A percentile compares a stretch with the other conserved stretches of the same genome.
Evolutionary conservation across 1,140 invertebrate species (phyloP).

Genomic region (Sminthurinus signatus): DNA sequence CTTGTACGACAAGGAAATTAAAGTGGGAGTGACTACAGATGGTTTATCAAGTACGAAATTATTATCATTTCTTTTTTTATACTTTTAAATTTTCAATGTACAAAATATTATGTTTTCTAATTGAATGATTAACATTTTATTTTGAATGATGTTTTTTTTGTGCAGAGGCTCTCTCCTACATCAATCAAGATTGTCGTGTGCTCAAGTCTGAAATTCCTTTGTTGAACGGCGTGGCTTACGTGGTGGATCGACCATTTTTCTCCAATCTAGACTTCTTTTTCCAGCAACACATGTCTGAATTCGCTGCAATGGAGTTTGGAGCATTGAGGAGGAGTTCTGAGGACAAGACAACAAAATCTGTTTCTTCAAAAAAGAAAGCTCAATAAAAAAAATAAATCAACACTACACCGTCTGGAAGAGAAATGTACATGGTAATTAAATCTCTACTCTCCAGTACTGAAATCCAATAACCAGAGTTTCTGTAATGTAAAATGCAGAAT

Average conservation of each 20-base stretch:
- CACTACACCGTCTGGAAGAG: no score
- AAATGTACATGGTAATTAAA: no score
- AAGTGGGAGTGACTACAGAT: conserved; percentile 25
- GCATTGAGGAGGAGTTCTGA: no score
- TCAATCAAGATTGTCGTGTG: conserved; percentile 43
- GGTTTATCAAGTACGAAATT: conserved; percentile 38
- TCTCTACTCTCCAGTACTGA: no score
- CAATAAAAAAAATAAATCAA: no score
- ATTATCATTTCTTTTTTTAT: no score
- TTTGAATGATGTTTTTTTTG: neutral
- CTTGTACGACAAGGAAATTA: conserved; percentile 35
- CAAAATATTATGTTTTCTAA: neutral
- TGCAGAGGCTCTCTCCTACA: conserved; percentile 35
- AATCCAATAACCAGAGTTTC: no score
- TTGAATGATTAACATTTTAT: neutral
- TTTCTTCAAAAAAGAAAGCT: no score
- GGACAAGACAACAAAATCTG: no score
- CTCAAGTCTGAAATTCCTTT: conserved; percentile 42
- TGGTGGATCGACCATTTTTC: conserved; percentile 39
- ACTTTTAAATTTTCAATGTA: neutral
- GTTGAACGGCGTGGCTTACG: conserved; percentile 43
- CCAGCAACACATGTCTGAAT: no score
- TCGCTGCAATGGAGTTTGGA: no score
- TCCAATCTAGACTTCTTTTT: conserved; percentile 1
- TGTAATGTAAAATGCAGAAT: no score